A percentile compares a stretch with the other conserved stretches of the same genome.
These are phyloP conservation scores for Heliconius ethilla DNA, from an alignment of 2,888 invertebrate genomes.

Conservation along the genomic window DNA sequence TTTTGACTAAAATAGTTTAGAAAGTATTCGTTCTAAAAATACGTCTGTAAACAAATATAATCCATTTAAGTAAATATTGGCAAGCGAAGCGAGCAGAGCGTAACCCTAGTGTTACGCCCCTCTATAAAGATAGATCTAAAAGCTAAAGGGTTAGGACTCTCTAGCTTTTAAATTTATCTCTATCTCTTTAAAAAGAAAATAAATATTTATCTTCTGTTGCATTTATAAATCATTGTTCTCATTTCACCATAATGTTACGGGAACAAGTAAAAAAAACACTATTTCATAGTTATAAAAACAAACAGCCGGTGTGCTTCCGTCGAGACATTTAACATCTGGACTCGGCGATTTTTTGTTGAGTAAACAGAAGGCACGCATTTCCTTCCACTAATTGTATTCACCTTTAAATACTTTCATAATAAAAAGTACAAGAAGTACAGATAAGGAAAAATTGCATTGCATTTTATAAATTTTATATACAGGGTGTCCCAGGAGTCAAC, in stretches of 20 bases:
- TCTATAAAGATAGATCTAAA: too few species aligned
- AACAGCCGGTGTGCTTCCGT: neutral
- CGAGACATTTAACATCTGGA: constrained; percentile 20
- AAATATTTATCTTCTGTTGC: neutral
- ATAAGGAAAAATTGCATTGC: neutral
- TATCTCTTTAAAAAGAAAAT: neutral
- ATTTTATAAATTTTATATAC: neutral
- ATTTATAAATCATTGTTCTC: neutral
- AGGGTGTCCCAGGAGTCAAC: too few species aligned
- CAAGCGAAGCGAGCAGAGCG: too few species aligned
- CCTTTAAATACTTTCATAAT: neutral
- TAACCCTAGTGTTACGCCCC: too few species aligned
- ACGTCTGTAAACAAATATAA: neutral
- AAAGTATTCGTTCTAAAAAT: neutral
- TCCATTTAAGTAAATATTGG: too few species aligned
- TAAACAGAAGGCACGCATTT: constrained; percentile 16
- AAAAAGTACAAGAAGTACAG: neutral
- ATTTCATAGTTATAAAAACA: neutral
- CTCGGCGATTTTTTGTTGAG: constrained; percentile 1
- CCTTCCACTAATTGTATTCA: constrained; percentile 18
- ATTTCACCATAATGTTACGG: neutral
- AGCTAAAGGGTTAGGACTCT: too few species aligned
- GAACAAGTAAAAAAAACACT: neutral
- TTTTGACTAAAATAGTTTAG: neutral
- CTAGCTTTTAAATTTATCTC: too few species aligned